Percentiles rank a stretch among this genome's conserved stretches.
phyloP scores from a whole-genome alignment of 1,140 invertebrate genomes.

The Zaprionus camerounensis region DNA sequence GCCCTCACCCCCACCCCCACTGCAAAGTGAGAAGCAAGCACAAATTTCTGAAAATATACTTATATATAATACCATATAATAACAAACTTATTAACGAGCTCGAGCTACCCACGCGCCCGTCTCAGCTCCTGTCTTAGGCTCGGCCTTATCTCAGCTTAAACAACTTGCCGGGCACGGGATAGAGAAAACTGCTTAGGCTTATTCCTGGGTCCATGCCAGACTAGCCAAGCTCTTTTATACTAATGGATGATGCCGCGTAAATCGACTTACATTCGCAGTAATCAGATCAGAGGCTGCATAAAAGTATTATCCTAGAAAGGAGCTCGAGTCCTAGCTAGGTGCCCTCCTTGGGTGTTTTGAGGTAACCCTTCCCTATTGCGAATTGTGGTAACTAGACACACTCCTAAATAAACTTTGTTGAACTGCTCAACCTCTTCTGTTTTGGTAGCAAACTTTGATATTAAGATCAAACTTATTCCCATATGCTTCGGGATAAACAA shows the following conservation, averaged over 20 bases:
- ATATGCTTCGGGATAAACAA: background rate
- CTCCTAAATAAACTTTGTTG: too few relatives aligned
- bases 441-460: too few relatives aligned
- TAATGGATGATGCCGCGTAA: background rate
- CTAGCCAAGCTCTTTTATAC: background rate
- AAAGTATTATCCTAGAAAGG: background rate
- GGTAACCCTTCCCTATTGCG: too few relatives aligned
- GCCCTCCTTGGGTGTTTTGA: too few relatives aligned
- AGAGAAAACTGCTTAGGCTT: constrained; percentile 8
- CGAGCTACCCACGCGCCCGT: background rate
- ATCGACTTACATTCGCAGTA: background rate
- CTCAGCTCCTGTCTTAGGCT: background rate
- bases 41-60: constrained; percentile 27
- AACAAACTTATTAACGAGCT: constrained; percentile 34
- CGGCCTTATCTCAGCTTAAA: background rate
- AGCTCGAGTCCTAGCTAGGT: background rate
- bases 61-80: constrained; percentile 27
- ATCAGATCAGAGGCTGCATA: background rate
- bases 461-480: too few relatives aligned
- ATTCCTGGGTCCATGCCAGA: background rate
- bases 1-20: background rate
- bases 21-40: background rate
- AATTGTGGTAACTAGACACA: too few relatives aligned
- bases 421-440: too few relatives aligned
- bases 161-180: constrained; percentile 3